A percentile compares a stretch with the other conserved stretches of the same genome.
Conservation (phyloP, 2,113 vertebrate genomes). For the Anser cygnoides region DNA sequence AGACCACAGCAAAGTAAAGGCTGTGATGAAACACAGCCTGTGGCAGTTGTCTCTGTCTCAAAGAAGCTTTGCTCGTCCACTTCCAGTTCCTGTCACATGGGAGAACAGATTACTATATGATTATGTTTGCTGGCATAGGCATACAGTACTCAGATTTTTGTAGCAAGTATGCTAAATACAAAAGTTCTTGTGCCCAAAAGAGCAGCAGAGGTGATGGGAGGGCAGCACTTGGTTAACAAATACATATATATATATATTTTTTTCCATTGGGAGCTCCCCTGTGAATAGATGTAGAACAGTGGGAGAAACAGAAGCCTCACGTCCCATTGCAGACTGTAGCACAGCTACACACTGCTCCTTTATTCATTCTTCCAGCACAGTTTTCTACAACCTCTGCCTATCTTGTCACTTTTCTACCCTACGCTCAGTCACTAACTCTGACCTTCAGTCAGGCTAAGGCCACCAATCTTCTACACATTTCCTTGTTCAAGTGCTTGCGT, state of each 20-base stretch:
- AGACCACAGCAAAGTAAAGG: neutral
- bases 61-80: neutral
- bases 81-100: neutral
- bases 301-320: neutral
- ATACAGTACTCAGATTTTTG: rapidly evolving
- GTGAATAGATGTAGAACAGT: neutral
- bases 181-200: neutral
- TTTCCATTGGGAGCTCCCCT: neutral
- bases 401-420: neutral
- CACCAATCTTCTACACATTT: neutral
- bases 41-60: neutral
- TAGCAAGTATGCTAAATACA: neutral
- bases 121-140: neutral
- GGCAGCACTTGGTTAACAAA: neutral
- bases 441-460: neutral
- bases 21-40: neutral
- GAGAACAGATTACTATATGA: neutral
- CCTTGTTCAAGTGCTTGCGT: neutral
- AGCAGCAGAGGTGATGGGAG: neutral
- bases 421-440: neutral
- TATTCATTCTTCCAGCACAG: neutral
- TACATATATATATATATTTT: neutral
- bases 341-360: neutral
- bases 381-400: neutral
- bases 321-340: neutral